Evolutionary conservation across 2,797 vertebrate genomes (phyloP).

Genomic region (Spheniscus humboldti): DNA sequence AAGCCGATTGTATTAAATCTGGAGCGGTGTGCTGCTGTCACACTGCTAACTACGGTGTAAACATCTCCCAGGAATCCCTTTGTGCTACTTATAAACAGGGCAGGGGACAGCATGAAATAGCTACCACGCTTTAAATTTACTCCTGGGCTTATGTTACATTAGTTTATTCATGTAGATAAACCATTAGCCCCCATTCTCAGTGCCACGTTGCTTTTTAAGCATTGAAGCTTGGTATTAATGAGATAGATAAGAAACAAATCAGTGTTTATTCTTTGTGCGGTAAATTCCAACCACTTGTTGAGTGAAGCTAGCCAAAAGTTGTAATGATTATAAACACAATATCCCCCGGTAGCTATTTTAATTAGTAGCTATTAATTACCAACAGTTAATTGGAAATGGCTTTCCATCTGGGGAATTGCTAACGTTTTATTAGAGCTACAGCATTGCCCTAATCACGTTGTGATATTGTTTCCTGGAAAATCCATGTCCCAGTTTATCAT

Average conservation of each 20-base stretch:
- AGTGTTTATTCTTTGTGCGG: background rate
- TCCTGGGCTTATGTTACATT: background rate
- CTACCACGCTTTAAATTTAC: background rate
- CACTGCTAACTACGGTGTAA: background rate
- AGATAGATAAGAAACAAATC: background rate
- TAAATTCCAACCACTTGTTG: constrained; percentile 6
- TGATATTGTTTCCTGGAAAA: background rate
- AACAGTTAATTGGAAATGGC: background rate
- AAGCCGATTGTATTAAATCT: background rate
- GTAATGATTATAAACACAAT: background rate
- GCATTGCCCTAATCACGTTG: background rate
- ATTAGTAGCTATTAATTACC: constrained; percentile 31
- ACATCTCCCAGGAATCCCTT: background rate
- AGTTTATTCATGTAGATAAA: background rate
- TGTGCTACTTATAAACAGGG: background rate
- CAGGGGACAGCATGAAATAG: background rate
- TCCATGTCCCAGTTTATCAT: background rate
- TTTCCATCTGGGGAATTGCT: background rate
- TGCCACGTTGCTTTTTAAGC: background rate
- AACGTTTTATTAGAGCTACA: background rate
- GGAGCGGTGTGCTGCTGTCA: accelerated
- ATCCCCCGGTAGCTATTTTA: background rate
- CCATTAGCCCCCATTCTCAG: background rate
- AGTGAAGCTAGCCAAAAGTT: background rate
- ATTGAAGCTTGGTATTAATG: background rate